Percentiles rank a stretch among this genome's conserved stretches.
phyloP scores from a whole-genome alignment of 2,113 vertebrate species.

The Pristiophorus japonicus region DNA sequence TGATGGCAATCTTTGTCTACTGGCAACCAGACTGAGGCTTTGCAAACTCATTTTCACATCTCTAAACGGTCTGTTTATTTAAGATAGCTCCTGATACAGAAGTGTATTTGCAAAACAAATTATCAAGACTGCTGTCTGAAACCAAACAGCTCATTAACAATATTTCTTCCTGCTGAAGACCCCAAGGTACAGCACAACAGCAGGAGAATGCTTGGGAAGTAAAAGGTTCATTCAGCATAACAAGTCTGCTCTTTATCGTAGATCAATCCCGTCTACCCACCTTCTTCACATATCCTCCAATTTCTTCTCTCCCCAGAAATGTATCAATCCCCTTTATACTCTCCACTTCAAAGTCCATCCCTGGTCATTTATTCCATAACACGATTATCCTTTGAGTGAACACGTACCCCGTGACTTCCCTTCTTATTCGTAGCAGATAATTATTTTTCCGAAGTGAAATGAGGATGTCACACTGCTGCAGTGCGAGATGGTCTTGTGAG shows the following conservation, averaged over 20 bases:
- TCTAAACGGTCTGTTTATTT: neutral
- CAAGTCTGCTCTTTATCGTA: neutral
- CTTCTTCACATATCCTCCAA: neutral
- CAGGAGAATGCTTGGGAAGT: neutral
- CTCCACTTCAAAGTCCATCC: neutral
- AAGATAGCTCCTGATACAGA: neutral
- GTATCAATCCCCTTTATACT: neutral
- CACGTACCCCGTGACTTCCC: neutral
- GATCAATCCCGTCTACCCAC: neutral
- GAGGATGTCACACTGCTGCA: neutral
- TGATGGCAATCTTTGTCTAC: neutral
- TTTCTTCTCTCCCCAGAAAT: neutral
- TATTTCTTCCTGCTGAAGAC: neutral
- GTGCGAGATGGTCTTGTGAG: neutral
- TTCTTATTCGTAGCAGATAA: neutral
- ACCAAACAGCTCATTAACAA: neutral
- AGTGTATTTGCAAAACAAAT: neutral
- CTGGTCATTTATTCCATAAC: neutral
- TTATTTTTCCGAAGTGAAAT: neutral
- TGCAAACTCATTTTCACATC: neutral
- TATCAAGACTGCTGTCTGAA: neutral
- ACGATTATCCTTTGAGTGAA: neutral
- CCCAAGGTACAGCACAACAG: neutral
- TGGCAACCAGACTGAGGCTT: neutral
- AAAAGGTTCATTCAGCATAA: neutral